phyloP scores from a whole-genome alignment of 2,797 vertebrate genomes.

The Menidia menidia region DNA sequence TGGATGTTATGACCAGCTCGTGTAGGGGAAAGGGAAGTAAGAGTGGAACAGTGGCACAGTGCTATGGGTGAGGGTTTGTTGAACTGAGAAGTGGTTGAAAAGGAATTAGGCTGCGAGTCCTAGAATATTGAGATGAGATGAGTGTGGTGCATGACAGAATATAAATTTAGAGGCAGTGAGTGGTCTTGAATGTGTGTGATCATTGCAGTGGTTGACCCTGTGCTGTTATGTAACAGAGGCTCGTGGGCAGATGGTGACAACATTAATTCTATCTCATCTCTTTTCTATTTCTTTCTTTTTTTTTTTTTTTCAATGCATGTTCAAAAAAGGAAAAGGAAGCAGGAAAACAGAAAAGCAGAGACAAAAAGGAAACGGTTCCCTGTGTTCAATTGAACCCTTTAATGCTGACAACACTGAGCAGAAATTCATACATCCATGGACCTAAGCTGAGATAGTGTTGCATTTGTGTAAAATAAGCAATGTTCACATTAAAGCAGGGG shows the following conservation, averaged over 20 bases:
- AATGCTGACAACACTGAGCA: constrained; percentile 12
- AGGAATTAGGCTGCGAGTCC: constrained; percentile 14
- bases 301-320: constrained; percentile 12
- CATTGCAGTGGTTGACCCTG: constrained; percentile 36
- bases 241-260: constrained; percentile 65
- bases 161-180: background rate
- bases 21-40: constrained; percentile 12
- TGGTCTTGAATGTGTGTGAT: constrained; percentile 43
- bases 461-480: background rate
- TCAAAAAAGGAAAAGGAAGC: constrained; percentile 31
- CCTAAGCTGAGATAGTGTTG: constrained; percentile 1
- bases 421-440: background rate
- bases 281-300: background rate
- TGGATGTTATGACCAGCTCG: too few relatives aligned
- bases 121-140: background rate
- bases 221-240: constrained; percentile 70
- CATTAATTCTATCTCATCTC: constrained; percentile 66
- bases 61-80: constrained; percentile 15
- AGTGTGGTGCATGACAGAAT: background rate
- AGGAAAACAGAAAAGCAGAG: constrained; percentile 11
- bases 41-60: background rate
- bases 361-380: background rate
- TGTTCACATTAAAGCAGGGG: background rate
- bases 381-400: constrained; percentile 18
- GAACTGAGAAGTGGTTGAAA: constrained; percentile 1